These are phyloP conservation scores for Papilio aristodemus DNA, from an alignment of 1,140 invertebrate genomes.

Conservation along the genomic window DNA sequence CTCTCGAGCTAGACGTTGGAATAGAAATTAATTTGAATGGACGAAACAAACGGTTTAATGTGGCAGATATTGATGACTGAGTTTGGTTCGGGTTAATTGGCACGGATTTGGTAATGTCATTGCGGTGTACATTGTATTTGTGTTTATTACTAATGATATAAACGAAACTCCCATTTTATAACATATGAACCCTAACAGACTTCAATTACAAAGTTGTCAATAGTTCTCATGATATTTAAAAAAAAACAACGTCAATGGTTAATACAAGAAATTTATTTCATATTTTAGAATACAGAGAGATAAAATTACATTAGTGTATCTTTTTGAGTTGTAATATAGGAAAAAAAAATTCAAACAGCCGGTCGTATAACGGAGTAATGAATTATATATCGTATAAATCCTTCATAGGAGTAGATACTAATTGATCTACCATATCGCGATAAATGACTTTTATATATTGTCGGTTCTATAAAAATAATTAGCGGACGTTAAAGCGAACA, in stretches of 20 bases:
- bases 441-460: conserved; percentile 38
- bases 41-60: conserved; percentile 23
- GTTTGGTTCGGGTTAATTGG: conserved; percentile 16
- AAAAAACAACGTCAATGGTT: too few species aligned
- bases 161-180: too few species aligned
- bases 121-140: background rate
- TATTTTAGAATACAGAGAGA: too few species aligned
- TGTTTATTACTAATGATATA: too few species aligned
- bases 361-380: background rate
- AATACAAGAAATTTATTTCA: too few species aligned
- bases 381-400: background rate
- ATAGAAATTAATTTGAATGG: conserved; percentile 15
- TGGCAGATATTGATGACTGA: conserved; percentile 11
- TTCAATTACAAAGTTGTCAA: too few species aligned
- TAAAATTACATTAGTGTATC: too few species aligned
- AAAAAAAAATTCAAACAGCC: background rate
- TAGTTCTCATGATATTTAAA: too few species aligned
- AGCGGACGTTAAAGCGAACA: conserved; percentile 31
- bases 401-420: conserved; percentile 31
- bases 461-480: conserved; percentile 39
- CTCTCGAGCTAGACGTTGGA: background rate
- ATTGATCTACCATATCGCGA: conserved; percentile 36
- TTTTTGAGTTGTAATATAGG: background rate
- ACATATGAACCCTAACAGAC: too few species aligned
- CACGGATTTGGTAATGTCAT: background rate